Conservation (phyloP, 2,113 vertebrate genomes). For the Rhineura floridana region DNA sequence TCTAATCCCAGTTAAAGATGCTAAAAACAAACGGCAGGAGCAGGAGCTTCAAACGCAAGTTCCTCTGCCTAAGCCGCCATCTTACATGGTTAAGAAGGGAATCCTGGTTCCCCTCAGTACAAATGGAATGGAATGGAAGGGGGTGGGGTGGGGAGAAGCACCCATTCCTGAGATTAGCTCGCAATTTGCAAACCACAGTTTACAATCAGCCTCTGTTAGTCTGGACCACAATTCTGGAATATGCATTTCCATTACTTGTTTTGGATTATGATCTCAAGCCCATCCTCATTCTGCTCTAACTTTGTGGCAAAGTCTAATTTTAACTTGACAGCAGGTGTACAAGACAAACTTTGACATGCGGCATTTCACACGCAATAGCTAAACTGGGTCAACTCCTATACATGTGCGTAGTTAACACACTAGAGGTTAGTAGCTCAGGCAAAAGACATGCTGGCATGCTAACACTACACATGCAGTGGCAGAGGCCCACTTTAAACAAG, state of each 20-base stretch:
- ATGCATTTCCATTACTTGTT: neutral
- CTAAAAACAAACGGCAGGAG: no score
- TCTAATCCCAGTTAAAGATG: no score
- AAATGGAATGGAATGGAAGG: neutral
- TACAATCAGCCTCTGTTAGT: neutral
- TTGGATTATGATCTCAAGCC: neutral
- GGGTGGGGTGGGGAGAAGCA: neutral
- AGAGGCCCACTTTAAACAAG: no score
- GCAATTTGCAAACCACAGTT: neutral
- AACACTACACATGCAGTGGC: no score
- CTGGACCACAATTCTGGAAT: neutral
- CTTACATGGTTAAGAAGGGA: no score
- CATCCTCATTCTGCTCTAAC: neutral
- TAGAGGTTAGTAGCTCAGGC: neutral
- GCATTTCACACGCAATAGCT: neutral
- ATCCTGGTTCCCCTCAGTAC: neutral
- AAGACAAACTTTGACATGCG: neutral
- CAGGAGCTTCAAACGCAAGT: no score
- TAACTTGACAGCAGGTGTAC: neutral
- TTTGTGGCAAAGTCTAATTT: no score
- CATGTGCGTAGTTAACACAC: neutral
- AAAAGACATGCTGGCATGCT: no score
- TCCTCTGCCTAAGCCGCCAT: no score
- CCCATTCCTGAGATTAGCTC: neutral
- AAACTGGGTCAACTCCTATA: neutral